Conservation (phyloP, 2,888 invertebrate genomes). For the Brenthis daphne region DNA sequence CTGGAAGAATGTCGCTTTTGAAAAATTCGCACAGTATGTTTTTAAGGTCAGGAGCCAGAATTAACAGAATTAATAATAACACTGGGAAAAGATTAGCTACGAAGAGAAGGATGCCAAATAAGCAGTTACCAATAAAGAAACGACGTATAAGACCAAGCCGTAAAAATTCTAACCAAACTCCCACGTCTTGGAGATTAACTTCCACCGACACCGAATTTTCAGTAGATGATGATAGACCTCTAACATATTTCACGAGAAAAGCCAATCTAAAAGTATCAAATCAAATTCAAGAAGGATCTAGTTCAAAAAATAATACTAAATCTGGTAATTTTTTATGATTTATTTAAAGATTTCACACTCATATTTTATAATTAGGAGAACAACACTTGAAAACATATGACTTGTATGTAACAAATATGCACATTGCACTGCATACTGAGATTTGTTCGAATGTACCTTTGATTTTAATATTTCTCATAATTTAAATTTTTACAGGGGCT, state of each 20-base stretch:
- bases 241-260: conserved; percentile 3
- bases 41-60: not conserved
- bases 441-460: too few species aligned
- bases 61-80: not conserved
- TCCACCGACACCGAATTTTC: conserved; percentile 6
- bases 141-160: not conserved
- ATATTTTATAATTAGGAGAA: too few species aligned
- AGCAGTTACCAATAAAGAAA: not conserved
- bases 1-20: not conserved
- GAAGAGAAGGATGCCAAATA: not conserved
- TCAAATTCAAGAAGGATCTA: not conserved
- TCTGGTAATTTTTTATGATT: not conserved
- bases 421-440: too few species aligned
- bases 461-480: too few species aligned
- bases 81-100: not conserved
- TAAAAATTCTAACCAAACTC: not conserved
- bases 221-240: conserved; percentile 7
- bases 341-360: too few species aligned
- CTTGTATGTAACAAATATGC: too few species aligned
- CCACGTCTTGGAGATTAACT: not conserved
- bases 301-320: not conserved
- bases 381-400: too few species aligned
- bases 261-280: too few species aligned
- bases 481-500: too few species aligned
- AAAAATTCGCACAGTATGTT: not conserved